Evolutionary conservation across 2,888 invertebrate genomes (phyloP).

Genomic region (Chironomus riparius): DNA sequence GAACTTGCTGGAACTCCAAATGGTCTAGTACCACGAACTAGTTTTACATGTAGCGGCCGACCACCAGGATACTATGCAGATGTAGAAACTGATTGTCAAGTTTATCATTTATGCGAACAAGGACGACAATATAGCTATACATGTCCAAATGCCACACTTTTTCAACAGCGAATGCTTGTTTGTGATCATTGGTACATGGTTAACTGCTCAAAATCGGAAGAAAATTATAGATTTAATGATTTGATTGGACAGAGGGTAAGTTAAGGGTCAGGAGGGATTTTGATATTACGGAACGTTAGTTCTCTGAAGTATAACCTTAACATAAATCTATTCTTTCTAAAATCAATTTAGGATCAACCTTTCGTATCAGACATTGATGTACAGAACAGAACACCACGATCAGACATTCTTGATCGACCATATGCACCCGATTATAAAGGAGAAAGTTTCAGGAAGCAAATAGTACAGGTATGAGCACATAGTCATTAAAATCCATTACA

Average conservation of each 20-base stretch:
- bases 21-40: conserved; percentile 40
- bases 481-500: neutral
- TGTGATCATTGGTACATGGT: conserved; percentile 77
- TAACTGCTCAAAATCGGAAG: conserved; percentile 61
- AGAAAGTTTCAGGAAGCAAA: conserved; percentile 40
- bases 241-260: conserved; percentile 50
- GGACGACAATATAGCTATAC: conserved; percentile 69
- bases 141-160: conserved; percentile 69
- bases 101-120: conserved; percentile 72
- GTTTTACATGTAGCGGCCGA: conserved; percentile 58
- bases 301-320: no score
- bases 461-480: neutral
- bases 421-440: conserved; percentile 42
- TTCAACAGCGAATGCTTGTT: conserved; percentile 71
- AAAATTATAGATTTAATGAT: conserved; percentile 59
- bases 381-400: conserved; percentile 56
- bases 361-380: conserved; percentile 59
- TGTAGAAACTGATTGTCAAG: conserved; percentile 63
- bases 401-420: conserved; percentile 49
- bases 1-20: neutral
- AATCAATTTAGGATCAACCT: conserved; percentile 48
- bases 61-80: conserved; percentile 67
- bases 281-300: no score
- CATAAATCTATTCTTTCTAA: no score
- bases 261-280: neutral